Evolutionary conservation across 2,113 vertebrate species (phyloP).

Genomic region (Hippocampus abdominalis): DNA sequence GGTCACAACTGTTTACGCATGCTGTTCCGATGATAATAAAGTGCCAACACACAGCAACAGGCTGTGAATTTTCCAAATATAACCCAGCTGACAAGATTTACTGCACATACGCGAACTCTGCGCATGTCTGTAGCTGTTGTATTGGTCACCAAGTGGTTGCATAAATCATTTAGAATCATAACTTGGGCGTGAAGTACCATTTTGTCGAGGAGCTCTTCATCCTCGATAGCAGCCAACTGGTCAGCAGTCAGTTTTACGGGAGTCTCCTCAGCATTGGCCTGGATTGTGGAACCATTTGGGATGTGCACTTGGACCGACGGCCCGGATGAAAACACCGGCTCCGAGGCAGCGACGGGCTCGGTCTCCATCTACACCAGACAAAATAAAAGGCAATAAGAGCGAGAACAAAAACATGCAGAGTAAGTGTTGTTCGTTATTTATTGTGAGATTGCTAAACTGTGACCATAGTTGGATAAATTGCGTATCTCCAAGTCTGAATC

Average conservation of each 20-base stretch:
- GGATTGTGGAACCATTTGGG: constrained; percentile 71
- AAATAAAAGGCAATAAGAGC: constrained; percentile 4
- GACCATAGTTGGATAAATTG: constrained; percentile 21
- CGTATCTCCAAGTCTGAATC: not conserved
- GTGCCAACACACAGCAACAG: constrained; percentile 8
- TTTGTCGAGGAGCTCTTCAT: constrained; percentile 89
- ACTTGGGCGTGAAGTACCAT: constrained; percentile 77
- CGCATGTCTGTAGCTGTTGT: constrained; percentile 1
- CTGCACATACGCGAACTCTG: constrained; percentile 1
- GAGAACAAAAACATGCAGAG: constrained; percentile 1
- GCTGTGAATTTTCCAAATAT: constrained; percentile 17
- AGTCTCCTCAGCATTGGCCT: constrained; percentile 52
- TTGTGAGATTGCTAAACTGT: constrained; percentile 5
- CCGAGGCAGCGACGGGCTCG: constrained; percentile 60
- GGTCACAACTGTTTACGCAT: constrained; percentile 20
- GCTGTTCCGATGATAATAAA: constrained; percentile 7
- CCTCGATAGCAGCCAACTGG: constrained; percentile 85
- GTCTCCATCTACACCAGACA: constrained; percentile 76
- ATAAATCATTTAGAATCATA: constrained; percentile 18
- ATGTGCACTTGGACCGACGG: constrained; percentile 52
- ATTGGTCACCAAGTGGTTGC: constrained; percentile 5
- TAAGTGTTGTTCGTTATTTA: not conserved
- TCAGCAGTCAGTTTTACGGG: constrained; percentile 73
- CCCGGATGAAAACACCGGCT: constrained; percentile 54
- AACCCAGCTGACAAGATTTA: constrained; percentile 11